Evolutionary conservation across 2,888 invertebrate species (phyloP).

Genomic region (Leptinotarsa rubiginosa): DNA sequence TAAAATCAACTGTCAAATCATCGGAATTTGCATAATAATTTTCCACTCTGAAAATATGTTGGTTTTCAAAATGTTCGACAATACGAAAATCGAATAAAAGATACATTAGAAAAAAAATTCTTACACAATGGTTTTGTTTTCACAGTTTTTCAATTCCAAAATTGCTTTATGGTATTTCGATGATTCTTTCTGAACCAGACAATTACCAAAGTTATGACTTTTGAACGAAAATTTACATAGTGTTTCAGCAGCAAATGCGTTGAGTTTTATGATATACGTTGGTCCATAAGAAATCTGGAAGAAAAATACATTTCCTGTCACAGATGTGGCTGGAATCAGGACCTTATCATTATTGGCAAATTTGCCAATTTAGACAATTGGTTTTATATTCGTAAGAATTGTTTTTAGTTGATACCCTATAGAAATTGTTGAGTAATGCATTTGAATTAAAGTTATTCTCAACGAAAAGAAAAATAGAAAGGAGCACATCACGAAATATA

Average conservation of each 20-base stretch:
- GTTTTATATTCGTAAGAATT: too few relatives aligned
- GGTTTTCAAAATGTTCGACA: too few relatives aligned
- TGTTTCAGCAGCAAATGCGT: constrained; percentile 71
- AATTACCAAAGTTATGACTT: constrained; percentile 75
- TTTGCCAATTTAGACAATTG: too few relatives aligned
- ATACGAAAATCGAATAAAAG: too few relatives aligned
- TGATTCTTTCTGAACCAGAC: constrained; percentile 71
- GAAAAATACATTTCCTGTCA: neutral
- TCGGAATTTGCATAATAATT: constrained; percentile 67
- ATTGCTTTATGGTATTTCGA: constrained; percentile 65
- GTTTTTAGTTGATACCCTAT: too few relatives aligned
- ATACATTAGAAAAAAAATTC: constrained; percentile 9
- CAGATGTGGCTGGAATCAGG: too few relatives aligned
- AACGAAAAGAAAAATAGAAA: too few relatives aligned
- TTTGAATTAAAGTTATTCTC: too few relatives aligned
- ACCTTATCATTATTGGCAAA: too few relatives aligned
- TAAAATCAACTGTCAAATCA: constrained; percentile 69
- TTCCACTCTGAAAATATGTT: constrained; percentile 66
- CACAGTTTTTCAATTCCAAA: constrained; percentile 61
- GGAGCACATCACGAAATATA: too few relatives aligned
- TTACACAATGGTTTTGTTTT: constrained; percentile 45
- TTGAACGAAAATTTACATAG: constrained; percentile 73
- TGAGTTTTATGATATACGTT: constrained; percentile 71
- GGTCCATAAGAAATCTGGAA: constrained; percentile 77
- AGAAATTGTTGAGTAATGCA: too few relatives aligned